A percentile compares a stretch with the other conserved stretches of the same genome.
These are phyloP conservation scores for Indicator maculatus DNA, from an alignment of 2,113 vertebrate species.

Conservation along the genomic window DNA sequence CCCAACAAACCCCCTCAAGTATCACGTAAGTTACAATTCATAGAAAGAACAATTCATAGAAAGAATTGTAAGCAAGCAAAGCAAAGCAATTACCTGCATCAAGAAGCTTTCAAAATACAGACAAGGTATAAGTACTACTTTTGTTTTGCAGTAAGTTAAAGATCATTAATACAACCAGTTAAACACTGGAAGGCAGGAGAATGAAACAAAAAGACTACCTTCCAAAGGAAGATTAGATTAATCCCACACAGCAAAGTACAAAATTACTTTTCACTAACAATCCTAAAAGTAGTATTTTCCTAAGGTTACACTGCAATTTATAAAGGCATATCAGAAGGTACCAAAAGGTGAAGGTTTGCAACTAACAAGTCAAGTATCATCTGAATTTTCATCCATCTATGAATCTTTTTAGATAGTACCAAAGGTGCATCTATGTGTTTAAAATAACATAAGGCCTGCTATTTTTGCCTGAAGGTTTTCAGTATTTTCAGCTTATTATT, in stretches of 20 bases:
- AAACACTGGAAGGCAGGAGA: neutral
- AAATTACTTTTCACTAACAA: neutral
- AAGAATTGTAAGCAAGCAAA: neutral
- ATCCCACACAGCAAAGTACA: neutral
- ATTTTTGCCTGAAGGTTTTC: neutral
- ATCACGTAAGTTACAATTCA: neutral
- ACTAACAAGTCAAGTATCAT: neutral
- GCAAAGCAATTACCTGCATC: no score
- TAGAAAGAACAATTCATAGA: neutral
- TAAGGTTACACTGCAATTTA: neutral
- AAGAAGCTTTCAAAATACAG: neutral
- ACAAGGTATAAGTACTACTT: neutral
- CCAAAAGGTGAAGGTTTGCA: neutral
- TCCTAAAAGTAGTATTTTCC: constrained; percentile 5
- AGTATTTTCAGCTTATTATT: constrained; percentile 62
- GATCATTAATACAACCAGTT: neutral
- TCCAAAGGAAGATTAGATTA: neutral
- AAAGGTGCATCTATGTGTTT: neutral
- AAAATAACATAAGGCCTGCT: neutral
- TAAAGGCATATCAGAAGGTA: neutral
- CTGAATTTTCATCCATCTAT: neutral
- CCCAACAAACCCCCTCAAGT: neutral
- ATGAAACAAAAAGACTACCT: constrained; percentile 48
- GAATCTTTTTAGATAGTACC: neutral
- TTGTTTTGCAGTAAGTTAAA: neutral